Percentiles rank a stretch among this genome's conserved stretches.
Evolutionary conservation across 1,140 invertebrate species (phyloP).

Genomic region (Rhagoletis pomonella): DNA sequence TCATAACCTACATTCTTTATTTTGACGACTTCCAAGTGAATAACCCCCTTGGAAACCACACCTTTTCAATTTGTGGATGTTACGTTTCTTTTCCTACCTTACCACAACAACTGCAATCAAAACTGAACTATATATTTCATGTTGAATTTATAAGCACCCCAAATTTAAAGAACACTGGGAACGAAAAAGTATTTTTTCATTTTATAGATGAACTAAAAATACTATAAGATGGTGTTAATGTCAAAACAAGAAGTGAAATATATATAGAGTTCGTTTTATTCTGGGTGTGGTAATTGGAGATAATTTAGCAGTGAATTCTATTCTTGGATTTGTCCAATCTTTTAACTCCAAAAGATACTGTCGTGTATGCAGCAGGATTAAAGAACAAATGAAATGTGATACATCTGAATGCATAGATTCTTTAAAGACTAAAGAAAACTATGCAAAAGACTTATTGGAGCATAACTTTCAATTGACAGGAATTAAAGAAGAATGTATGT

Average conservation of each 20-base stretch:
- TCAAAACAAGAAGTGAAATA: too few species aligned
- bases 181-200: conserved; percentile 2
- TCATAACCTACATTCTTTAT: conserved; percentile 49
- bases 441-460: conserved; percentile 17
- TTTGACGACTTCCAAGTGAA: conserved; percentile 50
- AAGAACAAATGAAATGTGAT: conserved; percentile 54
- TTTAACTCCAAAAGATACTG: conserved; percentile 65
- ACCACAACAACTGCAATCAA: conserved; percentile 2
- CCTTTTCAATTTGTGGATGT: conserved; percentile 35
- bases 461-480: too few species aligned
- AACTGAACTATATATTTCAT: conserved; percentile 26
- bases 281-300: too few species aligned
- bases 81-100: conserved; percentile 38
- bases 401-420: conserved; percentile 53
- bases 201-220: conserved; percentile 11
- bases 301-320: too few species aligned
- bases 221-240: conserved; percentile 45
- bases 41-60: conserved; percentile 45
- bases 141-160: neutral
- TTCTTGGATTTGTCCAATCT: conserved; percentile 62
- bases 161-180: conserved; percentile 16
- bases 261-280: too few species aligned
- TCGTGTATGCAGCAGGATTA: conserved; percentile 61
- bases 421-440: neutral
- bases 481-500: conserved; percentile 60